phyloP scores from a whole-genome alignment of 2,888 invertebrate species.

The Macrophya alboannulata region DNA sequence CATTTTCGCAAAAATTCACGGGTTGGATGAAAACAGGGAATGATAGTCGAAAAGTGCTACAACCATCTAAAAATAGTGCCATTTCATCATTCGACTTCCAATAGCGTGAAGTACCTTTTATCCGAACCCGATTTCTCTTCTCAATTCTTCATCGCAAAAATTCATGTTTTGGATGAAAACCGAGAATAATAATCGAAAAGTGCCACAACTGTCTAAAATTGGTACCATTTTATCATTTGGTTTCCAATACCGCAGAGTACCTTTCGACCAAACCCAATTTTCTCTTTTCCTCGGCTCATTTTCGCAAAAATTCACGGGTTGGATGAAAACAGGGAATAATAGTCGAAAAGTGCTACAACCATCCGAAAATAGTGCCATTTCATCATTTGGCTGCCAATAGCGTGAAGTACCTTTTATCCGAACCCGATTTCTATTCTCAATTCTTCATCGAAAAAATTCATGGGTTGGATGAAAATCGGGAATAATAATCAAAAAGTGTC shows the following conservation, averaged over 20 bases:
- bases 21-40: not conserved
- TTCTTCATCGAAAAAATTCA: no score
- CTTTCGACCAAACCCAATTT: not conserved
- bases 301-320: no score
- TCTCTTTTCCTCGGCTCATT: not conserved
- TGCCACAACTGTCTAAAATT: not conserved
- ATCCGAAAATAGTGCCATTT: no score
- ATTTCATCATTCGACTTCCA: not conserved
- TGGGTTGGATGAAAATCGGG: no score
- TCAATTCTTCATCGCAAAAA: no score
- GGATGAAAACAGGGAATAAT: no score
- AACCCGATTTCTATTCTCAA: no score
- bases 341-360: no score
- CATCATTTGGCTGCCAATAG: no score
- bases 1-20: not conserved
- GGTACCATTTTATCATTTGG: not conserved
- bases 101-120: not conserved
- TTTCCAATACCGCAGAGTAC: not conserved
- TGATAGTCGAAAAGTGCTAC: not conserved
- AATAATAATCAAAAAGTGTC: no score
- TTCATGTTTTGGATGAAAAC: not conserved
- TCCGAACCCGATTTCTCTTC: not conserved
- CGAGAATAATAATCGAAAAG: not conserved
- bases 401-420: no score
- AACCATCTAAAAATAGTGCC: not conserved